Evolutionary conservation across 2,888 invertebrate genomes (phyloP), one percentile per base, ranked within the genome.

Genomic region (Clunio marinus): DNA sequence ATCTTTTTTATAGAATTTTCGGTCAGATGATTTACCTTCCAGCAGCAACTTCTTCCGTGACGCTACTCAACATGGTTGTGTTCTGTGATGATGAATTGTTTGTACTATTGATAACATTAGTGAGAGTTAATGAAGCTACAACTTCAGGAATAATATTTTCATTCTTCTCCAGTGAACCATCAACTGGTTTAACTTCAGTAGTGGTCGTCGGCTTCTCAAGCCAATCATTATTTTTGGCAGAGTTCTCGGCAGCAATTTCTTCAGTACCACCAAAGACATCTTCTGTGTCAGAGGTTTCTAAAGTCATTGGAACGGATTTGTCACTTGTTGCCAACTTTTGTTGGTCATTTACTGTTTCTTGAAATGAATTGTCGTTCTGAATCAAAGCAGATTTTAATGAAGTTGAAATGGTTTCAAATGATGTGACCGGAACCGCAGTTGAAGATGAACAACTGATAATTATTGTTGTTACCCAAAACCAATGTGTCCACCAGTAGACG

Each of bases 401-500:
- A 24, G 66, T 66, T 13, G 55, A 55, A 37, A 66, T 66, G 2
- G 66, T 66, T 55, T 66, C 66, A n/a, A 66, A 24, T 24, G 66
- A 66, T 22, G 66, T 55, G 22, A 66, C 22, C 27, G 66, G 55
- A 35, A 55, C 32, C 10, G 66, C 35, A 17, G 37, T 28, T 22
- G 66, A 28, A 7, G 60, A 37, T 22, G 35, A 35, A 10, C 13
- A 22, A 1, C 37, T 1, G 17, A 10, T 13, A 8, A 37, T 37
- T 13, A 45, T 17, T 60, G 78, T 76, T 77, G 89, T 90, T 82
- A 90, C 88, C 90, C 90, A 90, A 81, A 90, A 90, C 89, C 90
- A 90, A 80, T 90, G 89, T 84, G 88, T 89, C 89, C 90, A 90
- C 88, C 88, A 89, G 80, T 89, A 89, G 76, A 88, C 83, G 80